Percentiles rank a stretch among this genome's conserved stretches.
Conservation (phyloP, 2,797 vertebrate species). For the Cuniculus paca region DNA sequence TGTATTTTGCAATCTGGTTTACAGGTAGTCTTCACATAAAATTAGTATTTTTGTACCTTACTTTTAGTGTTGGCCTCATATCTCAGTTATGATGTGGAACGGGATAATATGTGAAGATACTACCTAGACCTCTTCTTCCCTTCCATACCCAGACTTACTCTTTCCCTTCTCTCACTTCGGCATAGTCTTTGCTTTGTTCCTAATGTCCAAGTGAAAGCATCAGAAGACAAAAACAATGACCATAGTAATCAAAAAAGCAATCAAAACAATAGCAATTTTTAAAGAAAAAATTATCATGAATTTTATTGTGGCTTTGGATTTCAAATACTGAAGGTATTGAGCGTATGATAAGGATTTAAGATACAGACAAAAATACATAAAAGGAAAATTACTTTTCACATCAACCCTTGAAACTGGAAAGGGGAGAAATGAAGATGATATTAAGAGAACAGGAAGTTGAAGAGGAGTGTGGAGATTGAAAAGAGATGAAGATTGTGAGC, state of each 20-base stretch:
- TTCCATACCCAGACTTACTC: not conserved
- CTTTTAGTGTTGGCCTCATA: not conserved
- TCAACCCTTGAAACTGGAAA: not conserved
- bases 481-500: not conserved
- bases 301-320: not conserved
- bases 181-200: not conserved
- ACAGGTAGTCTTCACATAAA: not conserved
- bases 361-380: not conserved
- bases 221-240: not conserved
- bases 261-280: not conserved
- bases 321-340: not conserved
- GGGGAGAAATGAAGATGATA: not conserved
- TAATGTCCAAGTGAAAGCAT: not conserved
- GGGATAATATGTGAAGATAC: not conserved
- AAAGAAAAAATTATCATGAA: not conserved
- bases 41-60: not conserved
- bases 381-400: not conserved
- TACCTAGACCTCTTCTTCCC: not conserved
- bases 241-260: not conserved
- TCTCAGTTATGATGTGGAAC: not conserved
- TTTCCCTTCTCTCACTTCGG: not conserved
- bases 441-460: not conserved
- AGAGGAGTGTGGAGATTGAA: not conserved
- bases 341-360: not conserved
- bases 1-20: not conserved